A percentile compares a stretch with the other conserved stretches of the same genome.
phyloP scores from a whole-genome alignment of 2,797 vertebrate species.

The Emydoidea blandingii region DNA sequence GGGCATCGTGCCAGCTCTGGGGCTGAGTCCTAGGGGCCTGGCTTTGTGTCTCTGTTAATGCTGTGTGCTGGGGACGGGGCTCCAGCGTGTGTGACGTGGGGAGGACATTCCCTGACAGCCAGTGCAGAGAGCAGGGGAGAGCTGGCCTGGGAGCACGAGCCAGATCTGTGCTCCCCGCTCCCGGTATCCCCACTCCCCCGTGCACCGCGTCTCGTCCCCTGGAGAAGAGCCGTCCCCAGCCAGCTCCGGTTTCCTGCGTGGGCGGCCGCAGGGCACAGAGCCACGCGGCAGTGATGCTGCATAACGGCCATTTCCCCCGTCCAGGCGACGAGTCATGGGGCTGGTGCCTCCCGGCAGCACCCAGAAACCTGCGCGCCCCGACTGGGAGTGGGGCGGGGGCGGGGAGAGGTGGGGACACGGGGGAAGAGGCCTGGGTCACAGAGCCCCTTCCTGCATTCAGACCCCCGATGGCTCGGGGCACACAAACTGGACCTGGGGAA shows the following conservation, averaged over 20 bases:
- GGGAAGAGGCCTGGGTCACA: too few relatives aligned
- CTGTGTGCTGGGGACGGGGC: background rate
- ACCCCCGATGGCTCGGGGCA: too few relatives aligned
- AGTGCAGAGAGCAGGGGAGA: too few relatives aligned
- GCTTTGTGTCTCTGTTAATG: too few relatives aligned
- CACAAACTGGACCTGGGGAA: too few relatives aligned
- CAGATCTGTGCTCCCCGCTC: too few relatives aligned
- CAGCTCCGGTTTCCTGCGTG: too few relatives aligned
- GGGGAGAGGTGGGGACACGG: too few relatives aligned
- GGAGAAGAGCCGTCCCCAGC: background rate
- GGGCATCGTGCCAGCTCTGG: background rate
- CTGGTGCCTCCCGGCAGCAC: background rate
- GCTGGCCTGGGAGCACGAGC: too few relatives aligned
- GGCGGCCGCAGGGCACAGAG: too few relatives aligned
- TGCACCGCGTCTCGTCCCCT: background rate
- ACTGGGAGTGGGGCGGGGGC: background rate
- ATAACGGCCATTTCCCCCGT: background rate
- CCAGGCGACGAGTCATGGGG: background rate
- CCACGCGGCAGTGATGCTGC: too few relatives aligned
- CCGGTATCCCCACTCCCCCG: rapidly evolving
- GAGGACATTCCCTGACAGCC: background rate
- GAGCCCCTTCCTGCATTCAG: too few relatives aligned
- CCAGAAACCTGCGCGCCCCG: background rate
- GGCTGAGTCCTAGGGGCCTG: background rate
- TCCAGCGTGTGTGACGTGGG: background rate